phyloP scores from a whole-genome alignment of 64 coral and sea anemone genomes.

The Montipora capricornis region DNA sequence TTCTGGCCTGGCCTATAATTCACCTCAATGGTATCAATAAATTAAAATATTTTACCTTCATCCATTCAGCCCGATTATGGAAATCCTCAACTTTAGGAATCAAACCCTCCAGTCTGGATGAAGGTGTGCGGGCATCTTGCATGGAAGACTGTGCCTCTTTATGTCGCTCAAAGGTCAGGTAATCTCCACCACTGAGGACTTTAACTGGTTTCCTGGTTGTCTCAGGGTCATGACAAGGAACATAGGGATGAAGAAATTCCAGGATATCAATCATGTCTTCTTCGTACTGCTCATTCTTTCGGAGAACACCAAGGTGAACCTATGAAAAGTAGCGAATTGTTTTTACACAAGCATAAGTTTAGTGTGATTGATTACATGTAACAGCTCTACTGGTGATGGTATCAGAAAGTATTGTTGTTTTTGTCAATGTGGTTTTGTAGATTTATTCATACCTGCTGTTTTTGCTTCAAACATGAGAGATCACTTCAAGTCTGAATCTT shows the following conservation, averaged over 20 bases:
- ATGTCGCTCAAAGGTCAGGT: constrained; percentile 69
- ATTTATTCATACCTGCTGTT: too few relatives aligned
- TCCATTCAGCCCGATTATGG: constrained; percentile 67
- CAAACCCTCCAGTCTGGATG: constrained; percentile 43
- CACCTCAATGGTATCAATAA: neutral
- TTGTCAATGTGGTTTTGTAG: too few relatives aligned
- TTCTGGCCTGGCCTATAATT: neutral
- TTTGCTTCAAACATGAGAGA: too few relatives aligned
- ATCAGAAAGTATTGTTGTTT: too few relatives aligned
- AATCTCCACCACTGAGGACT: constrained; percentile 63
- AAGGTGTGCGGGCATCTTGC: constrained; percentile 73
- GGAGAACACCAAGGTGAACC: constrained; percentile 32
- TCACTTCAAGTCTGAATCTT: too few relatives aligned
- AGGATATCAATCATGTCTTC: constrained; percentile 67
- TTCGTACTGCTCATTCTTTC: constrained; percentile 9
- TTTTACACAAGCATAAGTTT: too few relatives aligned
- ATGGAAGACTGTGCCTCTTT: constrained; percentile 77
- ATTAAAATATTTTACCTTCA: constrained; percentile 37
- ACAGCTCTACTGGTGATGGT: too few relatives aligned
- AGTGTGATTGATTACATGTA: too few relatives aligned
- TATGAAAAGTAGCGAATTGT: neutral
- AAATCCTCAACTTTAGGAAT: constrained; percentile 77
- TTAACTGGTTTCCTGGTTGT: constrained; percentile 14
- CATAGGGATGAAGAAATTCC: constrained; percentile 65
- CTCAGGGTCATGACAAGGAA: constrained; percentile 48